These are phyloP conservation scores for Drosophila cardini DNA, from an alignment of 1,140 invertebrate genomes.

Conservation along the genomic window DNA sequence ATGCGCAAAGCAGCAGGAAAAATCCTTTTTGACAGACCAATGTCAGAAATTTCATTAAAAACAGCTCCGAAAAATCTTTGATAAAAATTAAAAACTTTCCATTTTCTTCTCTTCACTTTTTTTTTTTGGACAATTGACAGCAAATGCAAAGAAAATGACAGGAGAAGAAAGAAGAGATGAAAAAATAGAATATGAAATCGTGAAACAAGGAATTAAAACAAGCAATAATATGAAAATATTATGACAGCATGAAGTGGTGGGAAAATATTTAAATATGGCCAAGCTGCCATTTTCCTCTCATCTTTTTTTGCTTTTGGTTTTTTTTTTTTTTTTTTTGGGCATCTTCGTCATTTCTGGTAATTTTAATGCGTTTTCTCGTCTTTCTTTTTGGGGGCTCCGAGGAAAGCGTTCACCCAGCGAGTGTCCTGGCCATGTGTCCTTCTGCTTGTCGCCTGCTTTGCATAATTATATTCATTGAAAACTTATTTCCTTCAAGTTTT, in stretches of 20 bases:
- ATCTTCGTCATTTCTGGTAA: conserved; percentile 40
- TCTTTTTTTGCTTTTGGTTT: conserved; percentile 19
- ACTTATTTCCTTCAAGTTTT: conserved; percentile 80
- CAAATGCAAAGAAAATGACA: conserved; percentile 38
- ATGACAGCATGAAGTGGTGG: conserved; percentile 55
- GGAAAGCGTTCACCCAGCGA: conserved; percentile 51
- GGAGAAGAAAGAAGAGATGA: conserved; percentile 34
- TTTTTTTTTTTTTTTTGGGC: conserved; percentile 42
- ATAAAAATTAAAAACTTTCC: conserved; percentile 80
- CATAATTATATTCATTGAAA: conserved; percentile 84
- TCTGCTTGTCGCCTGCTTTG: conserved; percentile 59
- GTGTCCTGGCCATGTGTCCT: conserved; percentile 28
- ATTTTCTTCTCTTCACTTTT: not conserved
- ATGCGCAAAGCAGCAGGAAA: conserved; percentile 23
- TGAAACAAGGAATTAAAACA: conserved; percentile 81
- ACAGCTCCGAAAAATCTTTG: conserved; percentile 73
- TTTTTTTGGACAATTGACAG: conserved; percentile 68
- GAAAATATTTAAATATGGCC: conserved; percentile 74
- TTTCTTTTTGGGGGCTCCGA: conserved; percentile 42
- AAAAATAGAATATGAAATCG: conserved; percentile 66
- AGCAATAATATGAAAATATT: conserved; percentile 82
- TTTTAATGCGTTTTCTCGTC: conserved; percentile 52
- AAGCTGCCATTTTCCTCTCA: conserved; percentile 63
- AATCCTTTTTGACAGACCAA: conserved; percentile 60
- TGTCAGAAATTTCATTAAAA: conserved; percentile 78